phyloP scores from a whole-genome alignment of 92 coral and sea anemone species.

The Epizoanthus illoricatus region DNA sequence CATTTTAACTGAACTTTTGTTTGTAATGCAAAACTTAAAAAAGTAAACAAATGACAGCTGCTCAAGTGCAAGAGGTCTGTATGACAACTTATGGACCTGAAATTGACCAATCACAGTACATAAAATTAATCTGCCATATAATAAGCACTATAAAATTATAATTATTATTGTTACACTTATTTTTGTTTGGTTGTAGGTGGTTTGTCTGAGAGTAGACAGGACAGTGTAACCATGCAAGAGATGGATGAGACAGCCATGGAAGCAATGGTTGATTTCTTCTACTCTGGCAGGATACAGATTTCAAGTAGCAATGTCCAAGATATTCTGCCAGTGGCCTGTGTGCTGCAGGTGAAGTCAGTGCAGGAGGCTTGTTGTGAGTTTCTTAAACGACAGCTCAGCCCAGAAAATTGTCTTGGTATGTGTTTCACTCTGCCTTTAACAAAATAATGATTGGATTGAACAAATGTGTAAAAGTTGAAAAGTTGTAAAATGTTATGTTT shows the following conservation, averaged over 20 bases:
- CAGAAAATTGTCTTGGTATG: constrained; percentile 96
- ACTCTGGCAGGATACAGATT: constrained; percentile 80
- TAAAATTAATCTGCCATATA: neutral
- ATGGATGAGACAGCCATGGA: constrained; percentile 82
- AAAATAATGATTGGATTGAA: neutral
- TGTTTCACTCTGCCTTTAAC: neutral
- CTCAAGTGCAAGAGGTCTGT: too few species aligned
- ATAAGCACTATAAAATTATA: neutral
- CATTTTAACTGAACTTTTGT: too few species aligned
- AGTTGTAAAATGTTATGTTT: too few species aligned
- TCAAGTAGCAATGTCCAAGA: constrained; percentile 91
- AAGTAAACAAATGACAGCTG: too few species aligned
- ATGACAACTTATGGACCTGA: too few species aligned
- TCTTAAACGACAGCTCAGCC: constrained; percentile 86
- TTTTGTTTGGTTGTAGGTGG: constrained; percentile 64
- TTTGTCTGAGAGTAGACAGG: constrained; percentile 82
- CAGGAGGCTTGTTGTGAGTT: constrained; percentile 96
- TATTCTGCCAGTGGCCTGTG: constrained; percentile 82
- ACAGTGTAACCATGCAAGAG: constrained; percentile 79
- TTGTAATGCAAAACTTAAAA: too few species aligned
- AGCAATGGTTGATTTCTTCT: constrained; percentile 82
- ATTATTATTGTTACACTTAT: too few species aligned
- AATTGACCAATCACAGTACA: too few species aligned
- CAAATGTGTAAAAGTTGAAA: too few species aligned
- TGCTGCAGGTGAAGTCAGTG: constrained; percentile 90